These are phyloP conservation scores for Ispidina picta DNA, from an alignment of 2,797 vertebrate genomes.

Conservation along the genomic window DNA sequence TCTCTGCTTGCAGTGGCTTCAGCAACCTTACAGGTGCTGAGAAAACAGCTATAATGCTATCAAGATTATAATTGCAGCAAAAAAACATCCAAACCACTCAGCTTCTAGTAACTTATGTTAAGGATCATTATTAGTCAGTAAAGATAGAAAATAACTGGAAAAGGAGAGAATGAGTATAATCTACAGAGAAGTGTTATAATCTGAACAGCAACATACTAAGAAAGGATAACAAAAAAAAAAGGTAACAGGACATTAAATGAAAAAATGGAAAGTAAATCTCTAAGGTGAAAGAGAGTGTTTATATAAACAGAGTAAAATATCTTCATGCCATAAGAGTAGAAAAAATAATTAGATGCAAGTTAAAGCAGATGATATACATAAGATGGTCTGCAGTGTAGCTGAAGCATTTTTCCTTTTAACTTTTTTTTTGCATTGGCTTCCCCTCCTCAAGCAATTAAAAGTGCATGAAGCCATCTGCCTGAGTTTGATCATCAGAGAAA, in stretches of 20 bases:
- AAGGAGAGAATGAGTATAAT: not conserved
- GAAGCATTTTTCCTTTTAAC: fast-evolving
- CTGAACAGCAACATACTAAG: not conserved
- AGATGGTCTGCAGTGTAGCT: not conserved
- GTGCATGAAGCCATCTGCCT: no score
- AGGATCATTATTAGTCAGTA: not conserved
- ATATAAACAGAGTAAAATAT: not conserved
- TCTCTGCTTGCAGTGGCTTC: not conserved
- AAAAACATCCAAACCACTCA: not conserved
- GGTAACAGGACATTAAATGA: not conserved
- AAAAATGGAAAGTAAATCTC: conserved; percentile 13
- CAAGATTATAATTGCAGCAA: not conserved
- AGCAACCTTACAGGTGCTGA: not conserved
- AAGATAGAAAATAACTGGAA: not conserved
- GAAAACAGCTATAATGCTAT: not conserved
- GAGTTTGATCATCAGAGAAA: not conserved
- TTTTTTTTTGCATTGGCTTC: no score
- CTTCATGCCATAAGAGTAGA: not conserved
- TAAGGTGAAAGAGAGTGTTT: not conserved
- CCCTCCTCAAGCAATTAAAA: no score
- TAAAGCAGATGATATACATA: not conserved
- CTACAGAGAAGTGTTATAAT: not conserved
- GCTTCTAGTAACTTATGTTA: not conserved
- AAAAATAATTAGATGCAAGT: not conserved
- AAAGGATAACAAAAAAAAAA: not conserved